phyloP scores from a whole-genome alignment of 2,797 vertebrate species.

The Peromyscus eremicus region DNA sequence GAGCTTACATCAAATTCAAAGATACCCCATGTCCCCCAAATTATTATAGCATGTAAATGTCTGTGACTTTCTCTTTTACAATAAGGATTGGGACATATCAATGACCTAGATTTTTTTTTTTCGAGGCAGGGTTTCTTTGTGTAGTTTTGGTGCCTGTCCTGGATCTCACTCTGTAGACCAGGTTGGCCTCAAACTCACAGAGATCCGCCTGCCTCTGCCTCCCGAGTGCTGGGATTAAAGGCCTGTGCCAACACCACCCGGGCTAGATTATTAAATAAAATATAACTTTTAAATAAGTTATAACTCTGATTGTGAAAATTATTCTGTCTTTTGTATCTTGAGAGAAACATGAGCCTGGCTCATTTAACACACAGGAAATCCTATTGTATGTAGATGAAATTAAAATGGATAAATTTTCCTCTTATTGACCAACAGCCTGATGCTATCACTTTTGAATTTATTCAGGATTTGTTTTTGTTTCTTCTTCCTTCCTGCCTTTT shows the following conservation, averaged over 20 bases:
- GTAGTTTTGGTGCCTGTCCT: too few relatives aligned
- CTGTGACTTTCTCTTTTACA: neutral
- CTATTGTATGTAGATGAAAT: conserved; percentile 46
- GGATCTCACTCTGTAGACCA: too few relatives aligned
- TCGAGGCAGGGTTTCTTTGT: too few relatives aligned
- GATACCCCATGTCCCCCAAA: neutral
- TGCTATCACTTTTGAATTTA: neutral
- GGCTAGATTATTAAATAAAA: too few relatives aligned
- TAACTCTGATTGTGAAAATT: neutral
- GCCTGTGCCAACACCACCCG: too few relatives aligned
- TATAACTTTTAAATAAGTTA: conserved; percentile 2
- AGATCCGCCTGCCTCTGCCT: too few relatives aligned
- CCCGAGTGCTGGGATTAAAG: too few relatives aligned
- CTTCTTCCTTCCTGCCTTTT: neutral
- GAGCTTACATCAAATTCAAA: neutral
- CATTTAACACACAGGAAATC: neutral
- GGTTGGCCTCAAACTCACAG: too few relatives aligned
- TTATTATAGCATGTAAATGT: neutral
- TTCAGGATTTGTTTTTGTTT: neutral
- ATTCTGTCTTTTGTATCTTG: neutral
- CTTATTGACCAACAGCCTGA: neutral
- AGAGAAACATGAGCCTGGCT: neutral
- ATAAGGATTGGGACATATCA: neutral
- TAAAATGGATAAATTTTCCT: conserved; percentile 34
- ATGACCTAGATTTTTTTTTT: neutral